Percentiles rank a stretch among this genome's conserved stretches.
These are phyloP conservation scores for Eucera pruinosa DNA, from an alignment of 2,888 invertebrate species.

Conservation along the genomic window DNA sequence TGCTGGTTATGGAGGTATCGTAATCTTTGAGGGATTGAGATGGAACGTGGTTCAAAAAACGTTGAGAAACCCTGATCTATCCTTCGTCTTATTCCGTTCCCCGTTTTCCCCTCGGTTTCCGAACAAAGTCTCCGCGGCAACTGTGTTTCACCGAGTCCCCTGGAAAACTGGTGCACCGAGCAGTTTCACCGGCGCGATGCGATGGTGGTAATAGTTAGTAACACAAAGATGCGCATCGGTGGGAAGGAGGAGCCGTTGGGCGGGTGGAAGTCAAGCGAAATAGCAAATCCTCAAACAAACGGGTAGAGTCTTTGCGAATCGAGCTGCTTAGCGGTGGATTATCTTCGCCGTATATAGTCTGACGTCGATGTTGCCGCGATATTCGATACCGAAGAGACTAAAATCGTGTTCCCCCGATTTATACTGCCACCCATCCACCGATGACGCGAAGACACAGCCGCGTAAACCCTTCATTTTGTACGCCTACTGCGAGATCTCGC, in stretches of 20 bases:
- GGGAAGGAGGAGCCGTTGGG: conserved; percentile 3
- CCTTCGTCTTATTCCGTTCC: neutral
- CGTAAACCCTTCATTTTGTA: conserved; percentile 13
- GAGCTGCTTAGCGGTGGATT: conserved; percentile 75
- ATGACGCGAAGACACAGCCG: conserved; percentile 1
- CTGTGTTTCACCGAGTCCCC: conserved; percentile 44
- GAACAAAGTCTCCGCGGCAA: conserved; percentile 42
- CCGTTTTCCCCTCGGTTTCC: conserved; percentile 14
- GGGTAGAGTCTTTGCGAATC: conserved; percentile 73
- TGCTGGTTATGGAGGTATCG: too few relatives aligned
- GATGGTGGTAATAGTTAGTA: conserved; percentile 33
- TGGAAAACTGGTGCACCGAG: conserved; percentile 48
- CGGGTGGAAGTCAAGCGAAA: conserved; percentile 70
- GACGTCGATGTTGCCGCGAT: conserved; percentile 57
- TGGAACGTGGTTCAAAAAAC: too few relatives aligned
- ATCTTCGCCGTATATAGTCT: conserved; percentile 66
- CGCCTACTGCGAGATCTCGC: conserved; percentile 7
- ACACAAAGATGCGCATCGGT: conserved; percentile 67
- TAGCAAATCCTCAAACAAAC: conserved; percentile 76
- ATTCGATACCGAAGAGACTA: conserved; percentile 64
- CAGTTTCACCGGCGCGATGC: conserved; percentile 17
- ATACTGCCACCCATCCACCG: conserved; percentile 16
- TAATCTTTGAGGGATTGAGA: too few relatives aligned
- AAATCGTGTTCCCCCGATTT: conserved; percentile 60
- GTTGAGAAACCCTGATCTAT: too few relatives aligned